Evolutionary conservation across 2,113 vertebrate genomes (phyloP).

Genomic region (Ictalurus furcatus): DNA sequence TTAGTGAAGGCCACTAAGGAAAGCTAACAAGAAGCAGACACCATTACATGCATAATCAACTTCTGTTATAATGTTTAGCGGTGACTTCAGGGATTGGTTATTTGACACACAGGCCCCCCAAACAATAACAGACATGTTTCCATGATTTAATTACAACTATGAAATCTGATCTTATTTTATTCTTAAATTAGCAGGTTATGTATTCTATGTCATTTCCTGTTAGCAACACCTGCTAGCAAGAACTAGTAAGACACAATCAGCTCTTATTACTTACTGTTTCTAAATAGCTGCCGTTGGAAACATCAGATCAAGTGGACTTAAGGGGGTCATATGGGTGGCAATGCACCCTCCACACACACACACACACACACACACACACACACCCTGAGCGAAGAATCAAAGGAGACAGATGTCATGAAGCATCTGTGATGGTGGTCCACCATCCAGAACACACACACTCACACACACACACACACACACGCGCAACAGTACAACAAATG

Average conservation of each 20-base stretch:
- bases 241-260: conserved; percentile 16
- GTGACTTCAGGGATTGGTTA: background rate
- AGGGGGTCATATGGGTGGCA: background rate
- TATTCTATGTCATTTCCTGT: background rate
- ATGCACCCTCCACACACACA: background rate
- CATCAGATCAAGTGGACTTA: conserved; percentile 40
- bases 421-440: conserved; percentile 35
- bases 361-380: background rate
- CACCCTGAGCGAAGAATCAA: conserved; percentile 11
- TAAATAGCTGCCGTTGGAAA: background rate
- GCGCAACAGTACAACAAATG: background rate
- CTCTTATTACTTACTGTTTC: background rate
- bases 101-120: background rate
- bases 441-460: conserved; percentile 1
- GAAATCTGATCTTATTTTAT: background rate
- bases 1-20: background rate
- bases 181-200: background rate
- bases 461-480: conserved; percentile 4
- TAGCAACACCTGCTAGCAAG: background rate
- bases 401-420: conserved; percentile 55
- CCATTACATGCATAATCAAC: background rate
- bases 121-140: background rate
- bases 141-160: background rate
- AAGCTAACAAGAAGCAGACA: background rate
- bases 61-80: too few relatives aligned